Evolutionary conservation across 2,888 invertebrate species (phyloP).

Genomic region (Mantis religiosa): DNA sequence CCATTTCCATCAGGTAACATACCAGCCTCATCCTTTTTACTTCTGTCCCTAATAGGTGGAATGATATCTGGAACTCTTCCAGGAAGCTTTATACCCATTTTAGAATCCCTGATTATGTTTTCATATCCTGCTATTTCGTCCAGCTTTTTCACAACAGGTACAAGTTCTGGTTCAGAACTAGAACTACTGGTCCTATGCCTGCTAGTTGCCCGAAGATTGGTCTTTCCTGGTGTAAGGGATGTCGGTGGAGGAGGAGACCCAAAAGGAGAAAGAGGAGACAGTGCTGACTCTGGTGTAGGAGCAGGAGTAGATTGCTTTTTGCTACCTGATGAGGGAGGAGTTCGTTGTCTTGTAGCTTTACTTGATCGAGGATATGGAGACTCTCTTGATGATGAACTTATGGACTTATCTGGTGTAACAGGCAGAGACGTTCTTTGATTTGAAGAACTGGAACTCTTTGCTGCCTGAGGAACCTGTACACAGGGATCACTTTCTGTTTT

Average conservation of each 20-base stretch:
- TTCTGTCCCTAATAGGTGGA: slow-evolving; percentile 38
- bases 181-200: slow-evolving; percentile 46
- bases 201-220: slow-evolving; percentile 33
- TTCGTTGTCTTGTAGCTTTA: slow-evolving; percentile 21
- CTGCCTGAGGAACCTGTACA: background rate
- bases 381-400: slow-evolving; percentile 8
- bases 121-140: slow-evolving; percentile 61
- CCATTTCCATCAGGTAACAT: background rate
- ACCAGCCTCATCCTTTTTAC: slow-evolving; percentile 26
- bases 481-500: background rate
- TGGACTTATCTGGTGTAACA: background rate
- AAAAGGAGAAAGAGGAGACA: slow-evolving; percentile 18
- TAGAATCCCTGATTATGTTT: slow-evolving; percentile 54
- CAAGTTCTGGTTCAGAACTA: slow-evolving; percentile 56
- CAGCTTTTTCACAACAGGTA: slow-evolving; percentile 59
- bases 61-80: slow-evolving; percentile 39
- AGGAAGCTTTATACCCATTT: slow-evolving; percentile 42
- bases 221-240: slow-evolving; percentile 32
- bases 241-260: slow-evolving; percentile 32
- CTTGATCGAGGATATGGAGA: slow-evolving; percentile 22
- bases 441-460: background rate
- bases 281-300: background rate
- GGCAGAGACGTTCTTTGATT: background rate
- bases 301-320: background rate
- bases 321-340: slow-evolving; percentile 18